Percentiles rank a stretch among this genome's conserved stretches.
Conservation (phyloP, 92 coral and sea anemone species). For the Muricea muricata region DNA sequence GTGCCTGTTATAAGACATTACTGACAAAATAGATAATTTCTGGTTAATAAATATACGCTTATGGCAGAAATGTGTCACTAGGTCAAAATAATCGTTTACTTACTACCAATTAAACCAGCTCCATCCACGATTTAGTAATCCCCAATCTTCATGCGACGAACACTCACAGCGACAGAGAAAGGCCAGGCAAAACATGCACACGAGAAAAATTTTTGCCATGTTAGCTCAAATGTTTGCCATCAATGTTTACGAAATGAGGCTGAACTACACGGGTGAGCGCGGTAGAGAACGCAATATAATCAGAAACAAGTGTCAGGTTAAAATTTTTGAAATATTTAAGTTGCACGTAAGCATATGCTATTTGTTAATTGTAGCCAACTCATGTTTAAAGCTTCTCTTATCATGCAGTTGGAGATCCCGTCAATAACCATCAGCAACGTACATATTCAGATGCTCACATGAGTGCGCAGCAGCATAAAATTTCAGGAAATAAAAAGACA, state of each 20-base stretch:
- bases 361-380: no score
- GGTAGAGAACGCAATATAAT: not conserved
- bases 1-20: no score
- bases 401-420: no score
- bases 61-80: no score
- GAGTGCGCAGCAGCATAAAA: no score
- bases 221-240: not conserved
- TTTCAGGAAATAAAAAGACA: no score
- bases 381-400: no score
- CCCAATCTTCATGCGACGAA: slow-evolving; percentile 2
- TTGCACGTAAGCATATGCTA: not conserved
- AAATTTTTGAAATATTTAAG: not conserved
- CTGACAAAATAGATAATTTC: no score
- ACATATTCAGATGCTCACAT: no score
- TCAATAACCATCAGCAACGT: no score
- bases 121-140: slow-evolving; percentile 4
- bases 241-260: not conserved
- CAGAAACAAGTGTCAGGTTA: not conserved
- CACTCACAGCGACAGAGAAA: not conserved
- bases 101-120: slow-evolving; percentile 40
- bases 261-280: no score
- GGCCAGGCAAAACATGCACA: not conserved
- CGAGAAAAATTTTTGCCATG: not conserved
- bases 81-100: not conserved
- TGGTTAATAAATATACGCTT: no score